These are phyloP conservation scores for Sinodicranocentrus sp. DNA, from an alignment of 2,888 invertebrate species.

Conservation along the genomic window DNA sequence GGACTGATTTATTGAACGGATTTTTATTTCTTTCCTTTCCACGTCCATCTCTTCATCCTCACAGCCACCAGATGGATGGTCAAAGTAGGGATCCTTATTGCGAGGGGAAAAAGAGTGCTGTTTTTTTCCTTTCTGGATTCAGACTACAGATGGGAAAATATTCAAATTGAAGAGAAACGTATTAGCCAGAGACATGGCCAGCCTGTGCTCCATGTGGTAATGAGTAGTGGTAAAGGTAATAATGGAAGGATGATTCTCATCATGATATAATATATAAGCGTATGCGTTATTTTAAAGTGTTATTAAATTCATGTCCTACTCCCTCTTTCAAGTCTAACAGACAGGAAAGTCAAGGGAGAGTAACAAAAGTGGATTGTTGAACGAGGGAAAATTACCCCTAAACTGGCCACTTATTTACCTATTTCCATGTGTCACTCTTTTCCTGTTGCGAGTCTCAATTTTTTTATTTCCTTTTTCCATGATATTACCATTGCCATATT, in stretches of 20 bases:
- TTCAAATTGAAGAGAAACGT: conserved; percentile 1
- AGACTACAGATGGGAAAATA: not conserved
- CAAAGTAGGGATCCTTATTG: not conserved
- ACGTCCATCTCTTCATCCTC: not conserved
- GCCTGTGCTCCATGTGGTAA: not conserved
- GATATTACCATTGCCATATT: too few relatives aligned
- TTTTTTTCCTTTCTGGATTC: not conserved
- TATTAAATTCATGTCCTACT: conserved; percentile 42
- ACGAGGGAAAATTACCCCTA: conserved; percentile 46
- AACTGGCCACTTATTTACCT: conserved; percentile 38
- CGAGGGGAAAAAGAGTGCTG: not conserved
- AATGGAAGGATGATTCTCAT: not conserved
- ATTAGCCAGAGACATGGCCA: not conserved
- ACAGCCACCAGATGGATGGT: not conserved
- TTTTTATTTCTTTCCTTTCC: conserved; percentile 14
- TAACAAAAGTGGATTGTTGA: conserved; percentile 7
- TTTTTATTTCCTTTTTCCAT: conserved; percentile 6
- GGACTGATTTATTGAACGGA: conserved; percentile 75
- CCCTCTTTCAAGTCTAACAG: conserved; percentile 12
- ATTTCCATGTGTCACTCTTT: conserved; percentile 60
- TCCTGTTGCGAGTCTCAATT: conserved; percentile 18
- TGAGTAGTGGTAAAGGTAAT: conserved; percentile 16
- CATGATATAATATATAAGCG: conserved; percentile 1
- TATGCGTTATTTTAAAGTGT: conserved; percentile 23
- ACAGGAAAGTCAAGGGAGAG: conserved; percentile 7